Evolutionary conservation across 2,113 vertebrate species (phyloP).

Genomic region (Halichoerus grypus): DNA sequence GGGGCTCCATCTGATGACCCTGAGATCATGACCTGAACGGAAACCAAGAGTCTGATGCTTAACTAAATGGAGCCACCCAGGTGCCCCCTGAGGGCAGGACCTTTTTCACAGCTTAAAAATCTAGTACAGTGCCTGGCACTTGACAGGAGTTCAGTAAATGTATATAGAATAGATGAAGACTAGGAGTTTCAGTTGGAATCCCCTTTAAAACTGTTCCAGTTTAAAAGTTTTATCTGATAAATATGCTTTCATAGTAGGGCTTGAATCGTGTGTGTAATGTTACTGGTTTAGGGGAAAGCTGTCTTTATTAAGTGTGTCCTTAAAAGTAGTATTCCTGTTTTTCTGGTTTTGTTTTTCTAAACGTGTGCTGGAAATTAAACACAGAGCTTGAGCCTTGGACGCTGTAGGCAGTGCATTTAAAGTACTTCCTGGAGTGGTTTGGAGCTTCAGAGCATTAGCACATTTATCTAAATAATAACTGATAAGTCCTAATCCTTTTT

Average conservation of each 20-base stretch:
- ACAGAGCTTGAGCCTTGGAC: neutral
- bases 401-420: neutral
- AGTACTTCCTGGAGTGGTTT: neutral
- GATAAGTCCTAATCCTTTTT: neutral
- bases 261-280: neutral
- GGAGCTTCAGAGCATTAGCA: neutral
- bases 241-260: neutral
- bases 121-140: neutral
- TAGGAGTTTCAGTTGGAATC: neutral
- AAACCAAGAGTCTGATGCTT: neutral
- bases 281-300: neutral
- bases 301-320: neutral
- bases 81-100: neutral
- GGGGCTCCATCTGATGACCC: neutral
- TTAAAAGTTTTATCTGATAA: slow-evolving; percentile 18
- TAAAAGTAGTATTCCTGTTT: slow-evolving; percentile 30
- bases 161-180: neutral
- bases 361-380: neutral
- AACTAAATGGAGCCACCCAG: neutral
- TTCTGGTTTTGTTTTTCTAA: slow-evolving; percentile 56
- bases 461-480: neutral
- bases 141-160: neutral
- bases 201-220: neutral
- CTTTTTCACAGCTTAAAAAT: neutral
- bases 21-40: neutral